Conservation (phyloP, 2,888 invertebrate genomes). For the Folsomia manolachei region DNA sequence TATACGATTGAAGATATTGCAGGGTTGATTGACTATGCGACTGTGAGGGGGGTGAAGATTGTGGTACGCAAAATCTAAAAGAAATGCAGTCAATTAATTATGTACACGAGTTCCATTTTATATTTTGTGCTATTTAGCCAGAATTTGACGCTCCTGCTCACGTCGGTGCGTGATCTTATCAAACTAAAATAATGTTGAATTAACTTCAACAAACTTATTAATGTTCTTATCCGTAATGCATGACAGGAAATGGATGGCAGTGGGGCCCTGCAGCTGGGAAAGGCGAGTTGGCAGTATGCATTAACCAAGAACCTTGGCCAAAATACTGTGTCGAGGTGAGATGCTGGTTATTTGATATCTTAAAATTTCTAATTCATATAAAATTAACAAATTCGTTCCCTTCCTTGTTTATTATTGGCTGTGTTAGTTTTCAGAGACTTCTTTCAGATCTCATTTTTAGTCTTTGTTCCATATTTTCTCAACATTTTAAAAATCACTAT, state of each 20-base stretch:
- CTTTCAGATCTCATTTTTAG: too few species aligned
- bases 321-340: conserved; percentile 50
- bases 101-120: too few species aligned
- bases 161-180: conserved; percentile 60
- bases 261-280: conserved; percentile 52
- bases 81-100: too few species aligned
- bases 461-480: conserved; percentile 68
- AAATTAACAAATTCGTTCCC: neutral
- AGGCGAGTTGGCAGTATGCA: conserved; percentile 51
- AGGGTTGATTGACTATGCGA: conserved; percentile 71
- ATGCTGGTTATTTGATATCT: too few species aligned
- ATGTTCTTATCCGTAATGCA: conserved; percentile 4
- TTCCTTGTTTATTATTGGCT: too few species aligned
- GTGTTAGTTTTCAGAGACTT: too few species aligned
- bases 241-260: conserved; percentile 50
- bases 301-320: conserved; percentile 51
- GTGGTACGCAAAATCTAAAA: too few species aligned
- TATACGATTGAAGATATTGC: conserved; percentile 62
- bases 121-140: too few species aligned
- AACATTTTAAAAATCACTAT: too few species aligned
- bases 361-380: neutral
- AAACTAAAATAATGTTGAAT: neutral
- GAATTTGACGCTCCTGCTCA: conserved; percentile 92
- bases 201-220: conserved; percentile 22
- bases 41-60: conserved; percentile 75